These are phyloP conservation scores for Acanthis flammea DNA, from an alignment of 2,797 vertebrate species.

Conservation along the genomic window DNA sequence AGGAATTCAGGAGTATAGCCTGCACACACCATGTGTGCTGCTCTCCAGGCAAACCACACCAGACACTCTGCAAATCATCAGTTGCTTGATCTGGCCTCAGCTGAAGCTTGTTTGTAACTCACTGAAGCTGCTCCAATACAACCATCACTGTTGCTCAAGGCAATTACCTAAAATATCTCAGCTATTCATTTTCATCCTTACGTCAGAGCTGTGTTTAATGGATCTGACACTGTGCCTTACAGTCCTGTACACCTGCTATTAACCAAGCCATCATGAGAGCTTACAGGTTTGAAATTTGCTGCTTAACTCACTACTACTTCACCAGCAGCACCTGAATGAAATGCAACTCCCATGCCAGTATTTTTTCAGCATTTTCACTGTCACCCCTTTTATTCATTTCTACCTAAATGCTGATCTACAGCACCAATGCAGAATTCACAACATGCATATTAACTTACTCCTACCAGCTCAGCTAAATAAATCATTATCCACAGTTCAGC, in stretches of 20 bases:
- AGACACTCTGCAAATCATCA: background rate
- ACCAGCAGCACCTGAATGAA: background rate
- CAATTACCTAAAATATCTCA: slow-evolving; percentile 9
- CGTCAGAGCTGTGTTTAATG: background rate
- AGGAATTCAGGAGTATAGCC: background rate
- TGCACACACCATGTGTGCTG: background rate
- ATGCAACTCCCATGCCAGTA: background rate
- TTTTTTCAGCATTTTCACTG: background rate
- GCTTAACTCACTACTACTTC: background rate
- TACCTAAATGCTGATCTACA: background rate
- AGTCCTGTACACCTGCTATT: background rate
- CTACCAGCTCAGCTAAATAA: background rate
- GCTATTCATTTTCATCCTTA: background rate
- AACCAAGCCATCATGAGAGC: background rate
- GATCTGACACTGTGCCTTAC: background rate
- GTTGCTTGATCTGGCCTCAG: background rate
- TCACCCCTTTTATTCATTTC: background rate
- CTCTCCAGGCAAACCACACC: background rate
- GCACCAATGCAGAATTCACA: background rate
- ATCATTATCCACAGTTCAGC: background rate
- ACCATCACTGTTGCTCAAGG: background rate
- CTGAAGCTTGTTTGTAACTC: background rate
- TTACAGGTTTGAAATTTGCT: background rate
- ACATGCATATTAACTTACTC: background rate
- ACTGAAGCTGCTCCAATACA: background rate